A percentile compares a stretch with the other conserved stretches of the same genome.
phyloP scores from a whole-genome alignment of 2,888 invertebrate genomes.

The Camponotus fellah region DNA sequence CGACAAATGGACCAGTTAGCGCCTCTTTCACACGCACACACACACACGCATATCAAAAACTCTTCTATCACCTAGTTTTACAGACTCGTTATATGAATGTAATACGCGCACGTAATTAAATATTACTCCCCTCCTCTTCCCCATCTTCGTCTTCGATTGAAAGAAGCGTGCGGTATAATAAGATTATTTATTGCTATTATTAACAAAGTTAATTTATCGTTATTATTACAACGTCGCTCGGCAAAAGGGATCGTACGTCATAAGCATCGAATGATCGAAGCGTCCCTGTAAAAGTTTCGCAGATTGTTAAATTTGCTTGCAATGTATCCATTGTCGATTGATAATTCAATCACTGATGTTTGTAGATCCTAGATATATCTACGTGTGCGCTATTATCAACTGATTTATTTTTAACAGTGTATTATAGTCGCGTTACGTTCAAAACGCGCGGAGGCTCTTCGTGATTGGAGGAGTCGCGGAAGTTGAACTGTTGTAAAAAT shows the following conservation, averaged over 20 bases:
- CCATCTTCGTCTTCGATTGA: slow-evolving; percentile 10
- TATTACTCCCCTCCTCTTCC: slow-evolving; percentile 21
- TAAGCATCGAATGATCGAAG: slow-evolving; percentile 5
- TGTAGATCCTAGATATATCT: slow-evolving; percentile 29
- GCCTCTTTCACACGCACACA: background rate
- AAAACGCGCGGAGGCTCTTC: background rate
- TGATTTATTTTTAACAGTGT: slow-evolving; percentile 26
- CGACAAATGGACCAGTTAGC: slow-evolving; percentile 30
- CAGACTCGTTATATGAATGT: slow-evolving; percentile 63
- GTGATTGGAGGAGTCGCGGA: background rate
- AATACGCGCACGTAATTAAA: slow-evolving; percentile 62
- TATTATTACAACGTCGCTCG: slow-evolving; percentile 33
- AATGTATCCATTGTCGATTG: background rate
- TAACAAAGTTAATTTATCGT: slow-evolving; percentile 51
- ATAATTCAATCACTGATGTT: slow-evolving; percentile 17
- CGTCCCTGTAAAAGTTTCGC: background rate
- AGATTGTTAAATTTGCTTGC: slow-evolving; percentile 2
- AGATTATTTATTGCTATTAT: slow-evolving; percentile 68
- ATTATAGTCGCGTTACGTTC: slow-evolving; percentile 7
- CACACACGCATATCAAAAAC: slow-evolving; percentile 30
- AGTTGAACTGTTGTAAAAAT: slow-evolving; percentile 25
- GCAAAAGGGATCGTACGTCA: slow-evolving; percentile 6
- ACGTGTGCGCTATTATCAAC: slow-evolving; percentile 7
- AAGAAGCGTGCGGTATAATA: slow-evolving; percentile 40
- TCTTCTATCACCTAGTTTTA: slow-evolving; percentile 72